Conservation (phyloP, 2,888 invertebrate species). For the Drosophila nigritarsus region DNA sequence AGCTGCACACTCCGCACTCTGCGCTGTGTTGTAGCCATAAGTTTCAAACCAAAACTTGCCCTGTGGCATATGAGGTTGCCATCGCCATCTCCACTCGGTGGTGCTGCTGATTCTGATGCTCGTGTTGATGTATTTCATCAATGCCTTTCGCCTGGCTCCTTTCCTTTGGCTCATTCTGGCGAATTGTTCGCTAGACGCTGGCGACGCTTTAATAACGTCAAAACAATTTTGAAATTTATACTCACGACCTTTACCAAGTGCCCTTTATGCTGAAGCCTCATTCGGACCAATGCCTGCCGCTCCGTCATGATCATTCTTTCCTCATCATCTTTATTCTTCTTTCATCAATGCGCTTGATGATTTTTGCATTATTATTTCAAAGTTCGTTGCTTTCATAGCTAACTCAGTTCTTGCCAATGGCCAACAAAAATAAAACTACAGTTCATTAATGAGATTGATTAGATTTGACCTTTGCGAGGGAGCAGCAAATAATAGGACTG, state of each 20-base stretch:
- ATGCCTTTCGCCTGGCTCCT: conserved; percentile 47
- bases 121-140: conserved; percentile 70
- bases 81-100: conserved; percentile 16
- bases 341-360: conserved; percentile 16
- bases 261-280: conserved; percentile 40
- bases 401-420: conserved; percentile 3
- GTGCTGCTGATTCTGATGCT: conserved; percentile 18
- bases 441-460: conserved; percentile 38
- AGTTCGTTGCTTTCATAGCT: conserved; percentile 10
- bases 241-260: conserved; percentile 74
- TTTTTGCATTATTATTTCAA: conserved; percentile 21
- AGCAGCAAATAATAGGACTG: conserved; percentile 1
- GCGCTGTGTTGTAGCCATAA: conserved; percentile 37
- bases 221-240: conserved; percentile 77
- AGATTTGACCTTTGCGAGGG: conserved; percentile 37
- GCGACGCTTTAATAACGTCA: conserved; percentile 61
- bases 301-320: conserved; percentile 16
- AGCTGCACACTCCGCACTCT: background rate
- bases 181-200: conserved; percentile 51
- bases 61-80: conserved; percentile 76
- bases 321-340: background rate
- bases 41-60: conserved; percentile 66
- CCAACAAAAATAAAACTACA: conserved; percentile 22
- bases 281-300: conserved; percentile 7
- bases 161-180: conserved; percentile 35